phyloP scores from a whole-genome alignment of 2,888 invertebrate genomes.

The Melieria picta region DNA sequence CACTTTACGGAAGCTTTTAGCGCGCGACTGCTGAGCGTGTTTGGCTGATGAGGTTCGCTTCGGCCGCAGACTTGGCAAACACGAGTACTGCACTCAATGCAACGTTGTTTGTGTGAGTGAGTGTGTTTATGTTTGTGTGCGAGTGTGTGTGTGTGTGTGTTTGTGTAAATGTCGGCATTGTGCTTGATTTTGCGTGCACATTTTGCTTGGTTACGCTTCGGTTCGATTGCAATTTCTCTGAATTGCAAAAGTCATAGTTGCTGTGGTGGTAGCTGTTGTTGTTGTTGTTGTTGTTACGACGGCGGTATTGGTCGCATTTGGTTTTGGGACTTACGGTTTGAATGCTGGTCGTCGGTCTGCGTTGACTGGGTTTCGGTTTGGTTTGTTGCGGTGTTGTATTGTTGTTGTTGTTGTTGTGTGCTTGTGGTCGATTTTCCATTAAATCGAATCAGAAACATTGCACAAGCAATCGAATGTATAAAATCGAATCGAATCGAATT shows the following conservation, averaged over 20 bases:
- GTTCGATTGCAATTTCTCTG: slow-evolving; percentile 30
- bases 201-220: slow-evolving; percentile 5
- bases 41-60: too few species aligned
- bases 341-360: not conserved
- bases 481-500: not conserved
- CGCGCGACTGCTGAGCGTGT: too few species aligned
- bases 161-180: not conserved
- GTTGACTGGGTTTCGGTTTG: not conserved
- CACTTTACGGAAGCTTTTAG: not conserved
- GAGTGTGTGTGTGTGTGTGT: not conserved
- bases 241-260: slow-evolving; percentile 16
- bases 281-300: slow-evolving; percentile 14
- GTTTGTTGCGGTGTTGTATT: not conserved
- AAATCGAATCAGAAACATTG: slow-evolving; percentile 29
- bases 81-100: too few species aligned
- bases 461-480: too few species aligned
- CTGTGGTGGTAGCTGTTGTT: not conserved
- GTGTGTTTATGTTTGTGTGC: slow-evolving; percentile 10
- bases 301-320: slow-evolving; percentile 4
- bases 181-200: not conserved
- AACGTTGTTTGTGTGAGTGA: not conserved
- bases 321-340: slow-evolving; percentile 2
- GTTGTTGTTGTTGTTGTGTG: not conserved
- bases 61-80: too few species aligned
- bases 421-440: slow-evolving; percentile 35